Percentiles rank a stretch among this genome's conserved stretches.
These are phyloP conservation scores for Melanophora roralis DNA, from an alignment of 2,888 invertebrate genomes.

Conservation along the genomic window DNA sequence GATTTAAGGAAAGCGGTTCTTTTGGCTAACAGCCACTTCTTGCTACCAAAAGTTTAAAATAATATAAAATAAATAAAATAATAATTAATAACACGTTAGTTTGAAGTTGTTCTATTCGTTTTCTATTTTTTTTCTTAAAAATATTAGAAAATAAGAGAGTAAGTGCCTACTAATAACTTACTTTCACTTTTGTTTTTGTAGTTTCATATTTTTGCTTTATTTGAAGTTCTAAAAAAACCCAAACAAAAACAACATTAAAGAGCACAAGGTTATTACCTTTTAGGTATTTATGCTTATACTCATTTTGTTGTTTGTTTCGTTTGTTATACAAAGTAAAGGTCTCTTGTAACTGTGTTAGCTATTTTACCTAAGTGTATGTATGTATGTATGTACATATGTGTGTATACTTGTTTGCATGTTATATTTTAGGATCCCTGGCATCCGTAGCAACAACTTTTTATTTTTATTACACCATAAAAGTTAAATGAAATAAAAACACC, in stretches of 20 bases:
- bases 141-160: too few species aligned
- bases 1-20: too few species aligned
- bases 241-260: not conserved
- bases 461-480: slow-evolving; percentile 58
- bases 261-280: slow-evolving; percentile 44
- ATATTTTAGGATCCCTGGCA: slow-evolving; percentile 25
- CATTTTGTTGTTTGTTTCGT: not conserved
- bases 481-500: slow-evolving; percentile 66
- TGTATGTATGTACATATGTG: not conserved
- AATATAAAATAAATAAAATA: too few species aligned
- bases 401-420: not conserved
- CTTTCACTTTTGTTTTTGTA: not conserved
- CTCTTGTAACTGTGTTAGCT: not conserved
- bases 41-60: too few species aligned
- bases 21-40: too few species aligned
- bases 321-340: not conserved
- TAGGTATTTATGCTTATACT: slow-evolving; percentile 6
- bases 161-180: not conserved
- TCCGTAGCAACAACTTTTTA: slow-evolving; percentile 33
- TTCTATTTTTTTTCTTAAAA: not conserved
- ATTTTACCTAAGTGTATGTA: not conserved
- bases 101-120: too few species aligned
- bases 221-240: not conserved
- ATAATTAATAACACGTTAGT: too few species aligned
- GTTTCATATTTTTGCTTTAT: not conserved